Evolutionary conservation across 2,797 vertebrate genomes (phyloP), one percentile per base, ranked within the genome.

Genomic region (Onychomys leucogaster): DNA sequence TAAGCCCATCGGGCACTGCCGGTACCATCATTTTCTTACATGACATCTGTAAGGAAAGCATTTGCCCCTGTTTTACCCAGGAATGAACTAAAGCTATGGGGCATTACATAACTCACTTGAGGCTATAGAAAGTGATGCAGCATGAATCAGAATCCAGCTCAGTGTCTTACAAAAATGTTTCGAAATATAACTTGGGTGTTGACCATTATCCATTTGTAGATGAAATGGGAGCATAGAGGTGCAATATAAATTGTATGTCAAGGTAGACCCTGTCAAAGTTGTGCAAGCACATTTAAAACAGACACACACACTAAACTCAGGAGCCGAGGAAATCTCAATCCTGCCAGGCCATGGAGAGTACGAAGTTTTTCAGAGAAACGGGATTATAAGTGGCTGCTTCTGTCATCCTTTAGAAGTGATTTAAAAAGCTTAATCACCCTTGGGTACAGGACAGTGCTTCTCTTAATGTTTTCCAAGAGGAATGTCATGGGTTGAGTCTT

Each of bases 361-460:
- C 4, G 67, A 84, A 84, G 71, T 91, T 77, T 90, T 88, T 96
- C 75, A 96, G 27, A 63, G 55, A 97, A 94, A 75, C 6, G 94
- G 52, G 32, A 94, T 93, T 90, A 92, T 75, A 96, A 90, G 9
- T 83, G 77, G 75, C 49, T 93, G 9, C 61, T 78, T 97, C 91
- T 96, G 73, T 19, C 90, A 27, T 67, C 75, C 77, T 96, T 91
- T 83, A 93, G 91, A 95, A 92, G 67, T 90, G 76, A 97, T 88
- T 97, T 96, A 94, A 96, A 88, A 97, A 95, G 91, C 65, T 75
- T 96, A 86, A 92, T 81, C 65, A 98, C 77, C 77, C 84, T 43
- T 84, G 73, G 82, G 90, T 43, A 93, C 16, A 57, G n/a, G 43
- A 80, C 37, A 95, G 55, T 82, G 49, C 71, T 96, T 97, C 96